Base-by-base conservation (phyloP, 64 coral and sea anemone species). In the Pachyseris speciosa region DNA sequence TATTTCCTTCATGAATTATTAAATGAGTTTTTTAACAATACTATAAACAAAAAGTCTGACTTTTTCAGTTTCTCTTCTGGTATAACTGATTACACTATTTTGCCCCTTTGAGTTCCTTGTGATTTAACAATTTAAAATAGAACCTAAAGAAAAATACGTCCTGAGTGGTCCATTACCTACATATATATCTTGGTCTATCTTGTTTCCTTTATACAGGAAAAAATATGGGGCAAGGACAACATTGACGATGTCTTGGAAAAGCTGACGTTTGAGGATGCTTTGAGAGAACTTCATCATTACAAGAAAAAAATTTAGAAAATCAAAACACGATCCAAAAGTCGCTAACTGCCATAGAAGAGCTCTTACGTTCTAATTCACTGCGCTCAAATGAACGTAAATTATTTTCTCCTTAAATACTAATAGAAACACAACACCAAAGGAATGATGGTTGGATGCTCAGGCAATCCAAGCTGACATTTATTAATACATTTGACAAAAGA, bases 121-220 rank as follows among this genome's bases (percentile, higher is more conserved):
- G 2, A 61, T 61, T 61, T 61, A 61, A 20, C 58, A 61, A 25
- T 61, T 61, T 20, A 61, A 61, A 61, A 61, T 61, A 61, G 58
- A 61, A 61, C 58, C 58, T 25, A 61, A 61, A 61, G 64, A 37
- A 68, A 68, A 68, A 31, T 30, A 37, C 31, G 32, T 2, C 16
- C 65, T 68, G 26, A 16, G 65, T 68, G 65, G 32, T 34, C 65
- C 28, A 37, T 36, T 36, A 34, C 65, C 30, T 36, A 68, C 31
- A 12, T 10, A 68, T 24, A 68, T 13, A 25, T 68, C 65, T 68
- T 31, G 28, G 28, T 34, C 65, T 34, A 68, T 68, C 65, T 68
- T 36, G 15, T 34, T 68, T 27, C 65, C 65, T 34, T 68, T 68
- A 68, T 68, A 27, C 65, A 68, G 65, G 65, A 68, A 68, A 68